A percentile compares a stretch with the other conserved stretches of the same genome.
Conservation (phyloP, 2,113 vertebrate species). For the Dendrocopos noguchii region DNA sequence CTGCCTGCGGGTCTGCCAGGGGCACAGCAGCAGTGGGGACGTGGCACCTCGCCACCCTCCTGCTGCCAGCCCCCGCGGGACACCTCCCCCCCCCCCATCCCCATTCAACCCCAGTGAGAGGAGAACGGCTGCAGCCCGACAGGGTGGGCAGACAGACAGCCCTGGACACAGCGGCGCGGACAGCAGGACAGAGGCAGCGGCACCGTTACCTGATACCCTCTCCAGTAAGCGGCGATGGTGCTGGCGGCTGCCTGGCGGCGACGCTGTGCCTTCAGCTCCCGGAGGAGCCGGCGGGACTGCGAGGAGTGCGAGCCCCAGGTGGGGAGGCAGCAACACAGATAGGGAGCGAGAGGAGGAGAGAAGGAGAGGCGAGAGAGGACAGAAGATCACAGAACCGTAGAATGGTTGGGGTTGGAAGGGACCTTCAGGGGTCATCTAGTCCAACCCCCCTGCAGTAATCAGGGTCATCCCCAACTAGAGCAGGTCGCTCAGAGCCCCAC, state of each 20-base stretch:
- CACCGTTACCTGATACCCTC: slow-evolving; percentile 51
- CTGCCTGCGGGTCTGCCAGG: slow-evolving; percentile 69
- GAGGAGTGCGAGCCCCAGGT: background rate
- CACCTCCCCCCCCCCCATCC: background rate
- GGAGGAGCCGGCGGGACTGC: slow-evolving; percentile 61
- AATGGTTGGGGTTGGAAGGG: too few relatives aligned
- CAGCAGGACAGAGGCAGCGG: background rate
- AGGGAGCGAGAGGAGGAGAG: background rate
- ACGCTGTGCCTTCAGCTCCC: slow-evolving; percentile 40
- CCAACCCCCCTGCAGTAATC: too few relatives aligned
- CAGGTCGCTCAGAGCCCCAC: too few relatives aligned
- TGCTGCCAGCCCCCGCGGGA: accelerated
- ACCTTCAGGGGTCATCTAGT: too few relatives aligned
- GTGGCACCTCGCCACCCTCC: accelerated
- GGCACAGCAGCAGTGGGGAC: accelerated
- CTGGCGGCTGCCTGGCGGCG: background rate
- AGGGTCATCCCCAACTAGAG: too few relatives aligned
- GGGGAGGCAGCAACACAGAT: background rate
- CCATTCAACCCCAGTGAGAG: accelerated
- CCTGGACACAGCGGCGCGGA: background rate
- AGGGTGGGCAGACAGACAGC: background rate
- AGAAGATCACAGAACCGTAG: background rate
- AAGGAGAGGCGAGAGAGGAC: background rate
- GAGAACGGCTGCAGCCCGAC: background rate
- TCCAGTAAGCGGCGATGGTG: slow-evolving; percentile 62